phyloP scores from a whole-genome alignment of 2,888 invertebrate genomes.

The Diarsia mendica region DNA sequence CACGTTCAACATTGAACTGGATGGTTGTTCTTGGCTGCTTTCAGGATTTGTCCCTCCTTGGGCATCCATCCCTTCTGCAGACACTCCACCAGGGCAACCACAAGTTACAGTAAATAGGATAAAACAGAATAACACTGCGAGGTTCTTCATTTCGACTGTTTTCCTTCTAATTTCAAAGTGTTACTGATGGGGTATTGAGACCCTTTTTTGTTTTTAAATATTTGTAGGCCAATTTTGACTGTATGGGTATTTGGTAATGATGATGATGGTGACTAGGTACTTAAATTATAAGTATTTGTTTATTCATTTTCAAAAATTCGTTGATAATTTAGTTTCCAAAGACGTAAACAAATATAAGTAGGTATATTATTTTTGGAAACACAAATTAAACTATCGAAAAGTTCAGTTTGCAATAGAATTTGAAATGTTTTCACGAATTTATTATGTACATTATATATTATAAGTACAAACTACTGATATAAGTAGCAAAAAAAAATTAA shows the following conservation, averaged over 20 bases:
- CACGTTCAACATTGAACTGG: neutral
- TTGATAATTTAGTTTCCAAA: neutral
- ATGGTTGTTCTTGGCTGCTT: neutral
- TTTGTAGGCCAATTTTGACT: neutral
- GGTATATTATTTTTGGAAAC: no score
- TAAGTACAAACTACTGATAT: no score
- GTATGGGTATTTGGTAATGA: neutral
- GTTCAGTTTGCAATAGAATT: no score
- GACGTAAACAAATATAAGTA: neutral
- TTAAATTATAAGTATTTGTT: neutral
- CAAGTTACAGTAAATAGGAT: neutral
- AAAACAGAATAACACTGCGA: neutral
- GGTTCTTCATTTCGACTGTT: conserved; percentile 3
- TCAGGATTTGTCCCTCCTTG: neutral
- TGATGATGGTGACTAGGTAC: neutral
- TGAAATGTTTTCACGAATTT: no score
- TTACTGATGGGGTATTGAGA: neutral
- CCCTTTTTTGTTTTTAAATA: neutral
- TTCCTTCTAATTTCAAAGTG: neutral
- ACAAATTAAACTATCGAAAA: no score
- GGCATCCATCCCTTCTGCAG: neutral
- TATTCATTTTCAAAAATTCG: neutral
- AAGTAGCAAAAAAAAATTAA: no score
- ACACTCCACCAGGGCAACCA: conserved; percentile 2
- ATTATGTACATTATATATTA: no score